A percentile compares a stretch with the other conserved stretches of the same genome.
These are phyloP conservation scores for Parotocinclus haroldoi DNA, from an alignment of 2,797 vertebrate genomes.

Conservation along the genomic window DNA sequence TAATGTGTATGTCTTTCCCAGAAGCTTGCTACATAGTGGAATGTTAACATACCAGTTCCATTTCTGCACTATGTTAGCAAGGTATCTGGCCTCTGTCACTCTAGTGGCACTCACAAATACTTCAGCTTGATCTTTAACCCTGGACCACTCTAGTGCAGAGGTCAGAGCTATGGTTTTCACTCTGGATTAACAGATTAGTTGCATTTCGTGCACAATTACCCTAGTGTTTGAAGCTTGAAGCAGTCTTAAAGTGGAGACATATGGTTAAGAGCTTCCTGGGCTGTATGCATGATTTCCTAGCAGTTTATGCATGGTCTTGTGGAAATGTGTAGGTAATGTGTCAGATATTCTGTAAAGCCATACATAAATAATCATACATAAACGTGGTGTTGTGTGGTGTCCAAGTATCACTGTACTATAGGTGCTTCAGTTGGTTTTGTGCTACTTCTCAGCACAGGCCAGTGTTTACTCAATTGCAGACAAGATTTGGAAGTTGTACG, in stretches of 20 bases:
- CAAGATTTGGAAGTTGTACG: constrained; percentile 35
- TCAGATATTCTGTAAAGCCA: constrained; percentile 38
- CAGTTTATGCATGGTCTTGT: too few species aligned
- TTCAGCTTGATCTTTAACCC: constrained; percentile 13
- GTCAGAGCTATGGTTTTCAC: constrained; percentile 42
- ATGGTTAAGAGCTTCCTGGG: constrained; percentile 21
- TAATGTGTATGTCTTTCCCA: too few species aligned
- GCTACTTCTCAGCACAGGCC: constrained; percentile 20
- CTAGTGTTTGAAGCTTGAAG: constrained; percentile 28
- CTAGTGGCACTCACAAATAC: constrained; percentile 1
- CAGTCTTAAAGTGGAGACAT: constrained; percentile 27
- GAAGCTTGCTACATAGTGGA: too few species aligned
- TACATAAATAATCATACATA: too few species aligned
- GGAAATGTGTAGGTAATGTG: constrained; percentile 28
- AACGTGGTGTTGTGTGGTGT: constrained; percentile 26
- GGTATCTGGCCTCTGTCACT: too few species aligned
- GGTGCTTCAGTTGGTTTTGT: constrained; percentile 2
- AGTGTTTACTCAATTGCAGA: constrained; percentile 43
- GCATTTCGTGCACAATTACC: constrained; percentile 20
- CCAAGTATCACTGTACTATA: constrained; percentile 4
- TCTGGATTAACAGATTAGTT: constrained; percentile 38
- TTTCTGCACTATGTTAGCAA: too few species aligned
- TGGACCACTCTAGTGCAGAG: constrained; percentile 3
- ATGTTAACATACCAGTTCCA: too few species aligned
- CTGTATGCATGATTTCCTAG: constrained; percentile 8